phyloP scores from a whole-genome alignment of 2,888 invertebrate species.

The Halictus quadricinctus region DNA sequence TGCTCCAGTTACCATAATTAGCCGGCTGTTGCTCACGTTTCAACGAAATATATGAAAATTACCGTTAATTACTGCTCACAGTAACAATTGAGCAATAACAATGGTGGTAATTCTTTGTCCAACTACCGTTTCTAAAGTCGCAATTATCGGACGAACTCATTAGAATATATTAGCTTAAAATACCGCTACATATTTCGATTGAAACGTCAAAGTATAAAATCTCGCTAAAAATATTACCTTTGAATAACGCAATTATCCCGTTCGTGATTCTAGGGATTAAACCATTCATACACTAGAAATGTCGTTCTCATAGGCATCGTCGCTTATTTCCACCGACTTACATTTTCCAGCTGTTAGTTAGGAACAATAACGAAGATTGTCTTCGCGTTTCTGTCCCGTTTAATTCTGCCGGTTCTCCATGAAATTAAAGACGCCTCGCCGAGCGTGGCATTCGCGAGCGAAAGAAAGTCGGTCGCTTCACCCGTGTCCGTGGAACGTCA shows the following conservation, averaged over 20 bases:
- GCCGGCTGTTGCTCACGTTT: constrained; percentile 46
- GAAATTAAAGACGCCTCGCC: not conserved
- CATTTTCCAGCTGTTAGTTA: not conserved
- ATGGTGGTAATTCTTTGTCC: constrained; percentile 19
- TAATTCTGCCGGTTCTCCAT: not conserved
- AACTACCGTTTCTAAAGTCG: not conserved
- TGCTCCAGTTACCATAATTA: constrained; percentile 55
- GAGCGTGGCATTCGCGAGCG: not conserved
- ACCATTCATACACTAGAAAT: not conserved
- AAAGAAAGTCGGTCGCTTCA: not conserved
- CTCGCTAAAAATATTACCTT: not conserved
- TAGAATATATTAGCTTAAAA: not conserved
- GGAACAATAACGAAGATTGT: not conserved
- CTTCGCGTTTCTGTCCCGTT: not conserved
- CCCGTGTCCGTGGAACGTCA: constrained; percentile 19
- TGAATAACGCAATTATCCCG: not conserved
- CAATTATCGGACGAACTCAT: not conserved
- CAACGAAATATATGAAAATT: constrained; percentile 60
- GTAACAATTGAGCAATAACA: constrained; percentile 42
- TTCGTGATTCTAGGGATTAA: not conserved
- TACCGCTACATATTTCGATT: not conserved
- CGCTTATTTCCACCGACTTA: not conserved
- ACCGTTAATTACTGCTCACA: constrained; percentile 43
- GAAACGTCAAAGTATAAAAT: not conserved
- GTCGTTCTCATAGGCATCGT: not conserved